phyloP scores from a whole-genome alignment of 2,888 invertebrate genomes.

The Athetis lepigone region DNA sequence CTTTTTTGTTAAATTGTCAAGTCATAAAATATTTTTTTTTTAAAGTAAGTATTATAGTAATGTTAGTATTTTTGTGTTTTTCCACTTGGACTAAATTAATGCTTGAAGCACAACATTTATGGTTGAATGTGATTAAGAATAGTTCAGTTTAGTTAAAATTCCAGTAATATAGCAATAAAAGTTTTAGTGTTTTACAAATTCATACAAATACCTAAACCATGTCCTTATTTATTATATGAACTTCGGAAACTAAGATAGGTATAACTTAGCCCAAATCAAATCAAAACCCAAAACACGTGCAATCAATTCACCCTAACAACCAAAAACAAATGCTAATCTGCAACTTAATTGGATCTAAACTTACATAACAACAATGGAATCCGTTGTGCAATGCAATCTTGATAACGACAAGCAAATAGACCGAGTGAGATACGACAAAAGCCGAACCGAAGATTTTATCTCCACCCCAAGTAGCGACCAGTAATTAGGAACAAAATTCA shows the following conservation, averaged over 20 bases:
- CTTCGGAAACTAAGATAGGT: not conserved
- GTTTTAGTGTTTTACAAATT: too few relatives aligned
- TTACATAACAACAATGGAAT: conserved; percentile 75
- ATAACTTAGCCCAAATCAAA: not conserved
- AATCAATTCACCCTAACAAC: conserved; percentile 44
- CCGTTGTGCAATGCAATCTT: conserved; percentile 79
- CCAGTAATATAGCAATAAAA: too few relatives aligned
- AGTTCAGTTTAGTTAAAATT: too few relatives aligned
- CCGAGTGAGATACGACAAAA: conserved; percentile 78
- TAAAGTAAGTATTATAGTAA: too few relatives aligned
- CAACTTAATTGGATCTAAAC: conserved; percentile 64
- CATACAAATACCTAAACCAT: not conserved
- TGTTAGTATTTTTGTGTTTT: too few relatives aligned
- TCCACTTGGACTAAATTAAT: too few relatives aligned
- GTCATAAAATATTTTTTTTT: too few relatives aligned
- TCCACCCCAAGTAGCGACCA: conserved; percentile 70
- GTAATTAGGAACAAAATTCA: conserved; percentile 75
- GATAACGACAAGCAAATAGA: conserved; percentile 82
- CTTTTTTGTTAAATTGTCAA: too few relatives aligned
- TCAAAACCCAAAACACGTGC: conserved; percentile 15
- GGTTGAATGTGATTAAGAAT: too few relatives aligned
- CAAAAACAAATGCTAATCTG: conserved; percentile 54
- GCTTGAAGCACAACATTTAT: too few relatives aligned
- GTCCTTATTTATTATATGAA: not conserved
- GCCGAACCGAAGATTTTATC: conserved; percentile 76